Evolutionary conservation across 2,888 invertebrate genomes (phyloP), one percentile per base, ranked within the genome.

Genomic region (Hypena proboscidalis): DNA sequence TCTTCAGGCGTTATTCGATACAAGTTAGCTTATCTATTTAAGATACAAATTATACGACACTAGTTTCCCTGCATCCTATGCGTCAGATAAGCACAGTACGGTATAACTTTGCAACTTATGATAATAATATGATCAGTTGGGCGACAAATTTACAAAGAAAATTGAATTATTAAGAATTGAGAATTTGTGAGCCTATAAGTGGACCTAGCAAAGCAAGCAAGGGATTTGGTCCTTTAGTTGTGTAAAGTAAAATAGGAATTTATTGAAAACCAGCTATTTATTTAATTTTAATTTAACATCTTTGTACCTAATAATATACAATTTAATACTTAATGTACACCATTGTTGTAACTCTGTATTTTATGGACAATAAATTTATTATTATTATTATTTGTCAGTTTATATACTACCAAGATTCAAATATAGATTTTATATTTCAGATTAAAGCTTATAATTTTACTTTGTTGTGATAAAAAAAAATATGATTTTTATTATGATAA

Each of bases 1-100:
- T 52, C 44, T 58, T 47, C 38, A 53, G 48, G 51, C 55, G 44
- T 53, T 58, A 54, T 48, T 23, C 58, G 44, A 70, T 63, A 67
- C 56, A 65, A 58, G 57, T 53, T 52, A 51, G 51, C 67, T 70
- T 74, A 70, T 70, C 74, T 72, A 61, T 67, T 74, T 63, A 59
- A 69, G 67, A 70, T 61, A 70, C 61, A 65, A 71, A 71, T 75
- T 70, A 71, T 63, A 53, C 26, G 39, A 52, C 58, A 63, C 67
- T 66, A 70, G 63, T 70, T 63, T 30, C 43, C 49, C 7, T 54
- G 51, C 52, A 62, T 59, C 26, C 22, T 29, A 42, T 42, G 29
- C 46, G 55, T 54, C 48, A 66, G 75, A 74, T 76, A 75, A 76
- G 68, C 62, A 40, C 35, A 31, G 34, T 36, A 46, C 35, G 45